Conservation (phyloP, 92 coral and sea anemone genomes). For the Virgularia gustaviana region DNA sequence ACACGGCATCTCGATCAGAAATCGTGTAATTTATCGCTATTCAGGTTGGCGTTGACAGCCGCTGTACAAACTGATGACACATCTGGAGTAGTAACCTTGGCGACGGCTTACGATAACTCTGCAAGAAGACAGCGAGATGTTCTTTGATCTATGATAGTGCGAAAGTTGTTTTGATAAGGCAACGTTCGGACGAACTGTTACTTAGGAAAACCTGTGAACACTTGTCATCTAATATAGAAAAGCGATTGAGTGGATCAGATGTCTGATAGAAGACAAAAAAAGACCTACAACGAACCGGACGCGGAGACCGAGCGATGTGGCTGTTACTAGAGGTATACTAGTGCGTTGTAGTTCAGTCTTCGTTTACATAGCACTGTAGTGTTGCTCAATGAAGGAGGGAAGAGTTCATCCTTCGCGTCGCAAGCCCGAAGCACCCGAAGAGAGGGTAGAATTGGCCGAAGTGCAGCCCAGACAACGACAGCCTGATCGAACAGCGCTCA, state of each 20-base stretch:
- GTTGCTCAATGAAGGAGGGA: constrained; percentile 22
- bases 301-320: too few relatives aligned
- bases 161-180: not conserved
- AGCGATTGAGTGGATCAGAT: too few relatives aligned
- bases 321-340: too few relatives aligned
- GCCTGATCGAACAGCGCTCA: constrained; percentile 6
- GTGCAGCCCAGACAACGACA: not conserved
- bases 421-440: not conserved
- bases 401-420: constrained; percentile 27
- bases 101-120: constrained; percentile 10
- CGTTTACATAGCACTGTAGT: not conserved
- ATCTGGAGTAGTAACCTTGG: constrained; percentile 4
- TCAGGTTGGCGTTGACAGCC: constrained; percentile 9
- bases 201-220: not conserved
- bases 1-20: not conserved
- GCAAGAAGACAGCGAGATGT: not conserved
- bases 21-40: not conserved
- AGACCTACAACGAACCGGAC: too few relatives aligned
- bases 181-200: not conserved
- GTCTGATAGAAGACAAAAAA: too few relatives aligned
- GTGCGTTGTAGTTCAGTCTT: too few relatives aligned
- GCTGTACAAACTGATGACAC: constrained; percentile 6
- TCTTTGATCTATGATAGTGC: constrained; percentile 3
- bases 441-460: constrained; percentile 15
- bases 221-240: not conserved